phyloP scores from a whole-genome alignment of 2,113 vertebrate species.

The Channa maculata region DNA sequence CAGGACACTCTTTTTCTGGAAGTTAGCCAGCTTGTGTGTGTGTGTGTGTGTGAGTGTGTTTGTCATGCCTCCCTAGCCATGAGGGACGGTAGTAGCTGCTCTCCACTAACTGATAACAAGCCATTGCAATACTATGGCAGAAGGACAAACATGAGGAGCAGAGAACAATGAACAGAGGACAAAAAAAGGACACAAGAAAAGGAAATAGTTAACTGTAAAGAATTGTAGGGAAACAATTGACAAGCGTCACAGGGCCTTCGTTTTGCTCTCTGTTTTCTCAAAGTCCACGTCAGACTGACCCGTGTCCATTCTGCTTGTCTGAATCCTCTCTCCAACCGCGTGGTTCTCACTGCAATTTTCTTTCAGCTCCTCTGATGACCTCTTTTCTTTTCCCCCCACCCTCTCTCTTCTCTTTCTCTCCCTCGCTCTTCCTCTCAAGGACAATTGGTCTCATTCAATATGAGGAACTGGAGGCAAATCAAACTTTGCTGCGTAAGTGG shows the following conservation, averaged over 20 bases:
- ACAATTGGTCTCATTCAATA: conserved; percentile 73
- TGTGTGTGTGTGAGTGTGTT: background rate
- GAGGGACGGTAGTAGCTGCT: conserved; percentile 43
- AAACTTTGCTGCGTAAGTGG: conserved; percentile 64
- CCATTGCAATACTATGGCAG: conserved; percentile 43
- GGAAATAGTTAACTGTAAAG: conserved; percentile 40
- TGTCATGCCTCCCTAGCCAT: conserved; percentile 24
- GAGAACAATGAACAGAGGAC: conserved; percentile 24
- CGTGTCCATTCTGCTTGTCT: conserved; percentile 59
- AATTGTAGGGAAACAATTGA: conserved; percentile 40
- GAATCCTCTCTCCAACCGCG: conserved; percentile 48
- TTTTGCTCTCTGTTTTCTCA: conserved; percentile 27
- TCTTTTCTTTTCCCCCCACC: background rate
- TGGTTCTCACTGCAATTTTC: conserved; percentile 53
- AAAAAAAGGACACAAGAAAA: conserved; percentile 9
- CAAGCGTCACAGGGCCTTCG: conserved; percentile 13
- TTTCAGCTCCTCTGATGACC: conserved; percentile 46
- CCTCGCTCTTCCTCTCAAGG: conserved; percentile 58
- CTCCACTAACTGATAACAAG: conserved; percentile 57
- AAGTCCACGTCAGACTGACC: conserved; percentile 36
- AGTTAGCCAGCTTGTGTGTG: conserved; percentile 15
- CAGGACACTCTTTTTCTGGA: conserved; percentile 42
- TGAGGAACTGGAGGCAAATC: conserved; percentile 68
- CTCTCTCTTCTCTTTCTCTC: background rate
- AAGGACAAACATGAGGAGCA: conserved; percentile 51